Conservation (phyloP, 2,113 vertebrate species). For the Pelobates fuscus region DNA sequence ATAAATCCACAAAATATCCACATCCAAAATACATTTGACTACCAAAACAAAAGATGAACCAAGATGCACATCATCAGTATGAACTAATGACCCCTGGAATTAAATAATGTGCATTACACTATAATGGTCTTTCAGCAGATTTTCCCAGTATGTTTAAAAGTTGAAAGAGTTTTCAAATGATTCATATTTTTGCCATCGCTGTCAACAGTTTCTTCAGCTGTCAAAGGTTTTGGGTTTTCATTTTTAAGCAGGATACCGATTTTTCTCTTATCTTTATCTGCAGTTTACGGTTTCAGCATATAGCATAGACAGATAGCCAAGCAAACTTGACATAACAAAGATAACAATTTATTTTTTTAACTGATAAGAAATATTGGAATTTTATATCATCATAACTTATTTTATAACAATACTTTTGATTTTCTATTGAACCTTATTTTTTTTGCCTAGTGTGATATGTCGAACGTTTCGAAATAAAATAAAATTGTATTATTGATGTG, state of each 20-base stretch:
- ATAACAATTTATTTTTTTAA: background rate
- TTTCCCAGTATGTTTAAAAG: too few species aligned
- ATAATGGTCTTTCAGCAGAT: too few species aligned
- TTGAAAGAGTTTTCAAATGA: background rate
- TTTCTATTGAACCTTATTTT: background rate
- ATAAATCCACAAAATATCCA: too few species aligned
- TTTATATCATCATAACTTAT: background rate
- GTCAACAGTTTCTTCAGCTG: background rate
- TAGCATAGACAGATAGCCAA: constrained; percentile 10
- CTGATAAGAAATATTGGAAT: constrained; percentile 14
- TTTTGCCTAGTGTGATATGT: too few species aligned
- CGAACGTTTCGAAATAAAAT: too few species aligned
- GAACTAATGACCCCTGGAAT: too few species aligned
- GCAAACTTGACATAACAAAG: constrained; percentile 6
- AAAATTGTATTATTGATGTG: too few species aligned
- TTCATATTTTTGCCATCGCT: background rate
- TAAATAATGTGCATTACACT: too few species aligned
- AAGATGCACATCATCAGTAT: too few species aligned
- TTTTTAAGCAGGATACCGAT: constrained; percentile 7
- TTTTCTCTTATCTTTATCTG: constrained; percentile 5
- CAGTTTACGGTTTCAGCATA: background rate
- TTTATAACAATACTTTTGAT: background rate
- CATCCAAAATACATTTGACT: too few species aligned
- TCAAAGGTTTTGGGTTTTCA: constrained; percentile 3
- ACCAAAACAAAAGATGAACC: too few species aligned